Evolutionary conservation across 2,797 vertebrate genomes (phyloP).

Genomic region (Platalea minor): DNA sequence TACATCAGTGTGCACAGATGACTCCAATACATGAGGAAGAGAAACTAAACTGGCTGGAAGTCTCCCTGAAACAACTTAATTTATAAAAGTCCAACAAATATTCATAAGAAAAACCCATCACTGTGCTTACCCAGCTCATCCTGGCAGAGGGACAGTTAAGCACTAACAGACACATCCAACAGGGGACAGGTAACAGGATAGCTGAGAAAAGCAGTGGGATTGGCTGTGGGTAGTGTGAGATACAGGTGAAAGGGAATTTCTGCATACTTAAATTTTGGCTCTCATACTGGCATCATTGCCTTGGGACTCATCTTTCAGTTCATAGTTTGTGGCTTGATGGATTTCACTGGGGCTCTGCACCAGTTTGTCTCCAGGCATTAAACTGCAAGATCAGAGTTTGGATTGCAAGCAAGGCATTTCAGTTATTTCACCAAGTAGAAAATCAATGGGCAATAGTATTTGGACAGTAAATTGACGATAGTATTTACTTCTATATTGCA

Average conservation of each 20-base stretch:
- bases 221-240: background rate
- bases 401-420: background rate
- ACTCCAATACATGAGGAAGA: background rate
- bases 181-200: background rate
- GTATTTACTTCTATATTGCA: background rate
- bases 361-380: background rate
- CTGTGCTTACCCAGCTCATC: background rate
- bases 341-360: background rate
- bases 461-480: background rate
- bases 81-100: background rate
- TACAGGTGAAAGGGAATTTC: background rate
- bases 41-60: background rate
- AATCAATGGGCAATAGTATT: slow-evolving; percentile 18
- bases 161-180: rapidly evolving
- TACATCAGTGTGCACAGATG: rapidly evolving
- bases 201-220: background rate
- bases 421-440: background rate
- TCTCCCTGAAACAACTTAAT: background rate
- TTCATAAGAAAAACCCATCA: rapidly evolving
- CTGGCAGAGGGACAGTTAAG: background rate
- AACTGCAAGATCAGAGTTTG: background rate
- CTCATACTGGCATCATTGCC: rapidly evolving
- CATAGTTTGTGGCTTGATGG: background rate
- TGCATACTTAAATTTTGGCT: background rate
- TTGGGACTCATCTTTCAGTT: background rate